Conservation (phyloP, 2,113 vertebrate genomes). For the Scomber japonicus region DNA sequence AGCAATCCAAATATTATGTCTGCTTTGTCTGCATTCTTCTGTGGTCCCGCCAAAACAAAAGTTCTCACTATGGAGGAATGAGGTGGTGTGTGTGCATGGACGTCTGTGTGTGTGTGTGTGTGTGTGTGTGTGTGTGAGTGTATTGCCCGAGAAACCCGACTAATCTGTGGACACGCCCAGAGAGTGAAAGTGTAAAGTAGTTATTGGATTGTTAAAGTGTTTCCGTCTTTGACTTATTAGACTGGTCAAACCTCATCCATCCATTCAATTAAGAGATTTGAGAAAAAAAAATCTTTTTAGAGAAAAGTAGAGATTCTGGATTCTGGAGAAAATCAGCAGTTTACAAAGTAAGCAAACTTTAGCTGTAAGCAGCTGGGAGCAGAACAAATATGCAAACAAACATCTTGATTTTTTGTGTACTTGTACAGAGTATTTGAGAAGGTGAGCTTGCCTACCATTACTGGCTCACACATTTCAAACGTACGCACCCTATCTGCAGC, state of each 20-base stretch:
- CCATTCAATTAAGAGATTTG: slow-evolving; percentile 3
- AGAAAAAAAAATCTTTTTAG: neutral
- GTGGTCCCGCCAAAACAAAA: slow-evolving; percentile 86
- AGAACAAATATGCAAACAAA: neutral
- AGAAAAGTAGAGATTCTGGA: neutral
- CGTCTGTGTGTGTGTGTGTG: neutral
- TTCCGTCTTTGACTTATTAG: slow-evolving; percentile 40
- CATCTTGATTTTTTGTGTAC: neutral
- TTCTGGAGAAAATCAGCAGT: slow-evolving; percentile 4
- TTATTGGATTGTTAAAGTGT: slow-evolving; percentile 27
- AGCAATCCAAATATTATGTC: slow-evolving; percentile 90
- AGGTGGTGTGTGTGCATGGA: slow-evolving; percentile 29
- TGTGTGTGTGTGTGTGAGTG: slow-evolving; percentile 15
- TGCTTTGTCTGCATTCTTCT: slow-evolving; percentile 86
- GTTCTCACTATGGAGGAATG: slow-evolving; percentile 79
- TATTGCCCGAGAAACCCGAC: slow-evolving; percentile 54
- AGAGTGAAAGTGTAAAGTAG: slow-evolving; percentile 57
- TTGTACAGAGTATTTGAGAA: slow-evolving; percentile 10
- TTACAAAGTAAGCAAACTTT: slow-evolving; percentile 11
- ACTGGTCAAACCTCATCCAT: slow-evolving; percentile 11
- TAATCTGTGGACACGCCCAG: slow-evolving; percentile 43
- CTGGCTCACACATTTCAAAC: neutral
- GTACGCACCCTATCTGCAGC: slow-evolving; percentile 5
- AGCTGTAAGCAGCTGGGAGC: neutral
- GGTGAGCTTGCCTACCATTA: slow-evolving; percentile 2